Percentiles rank a stretch among this genome's conserved stretches.
These are phyloP conservation scores for Lepidochrysops patricia DNA, from an alignment of 2,888 invertebrate genomes.

Conservation along the genomic window DNA sequence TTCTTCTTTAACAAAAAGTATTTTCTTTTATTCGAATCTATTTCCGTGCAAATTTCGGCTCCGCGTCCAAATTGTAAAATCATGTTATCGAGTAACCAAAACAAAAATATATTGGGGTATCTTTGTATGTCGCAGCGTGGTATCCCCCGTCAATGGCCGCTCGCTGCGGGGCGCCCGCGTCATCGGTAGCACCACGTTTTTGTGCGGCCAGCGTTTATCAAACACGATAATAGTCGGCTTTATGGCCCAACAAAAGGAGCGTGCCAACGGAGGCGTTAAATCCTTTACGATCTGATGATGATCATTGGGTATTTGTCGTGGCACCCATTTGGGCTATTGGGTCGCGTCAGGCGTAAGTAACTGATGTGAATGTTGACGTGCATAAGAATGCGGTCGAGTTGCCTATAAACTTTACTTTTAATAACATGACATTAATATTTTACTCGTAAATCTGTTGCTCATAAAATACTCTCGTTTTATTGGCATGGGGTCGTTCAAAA, in stretches of 20 bases:
- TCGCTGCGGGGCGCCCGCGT: conserved; percentile 60
- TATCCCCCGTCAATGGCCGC: conserved; percentile 51
- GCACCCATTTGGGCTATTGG: conserved; percentile 37
- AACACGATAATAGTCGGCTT: conserved; percentile 73
- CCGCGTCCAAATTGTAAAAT: conserved; percentile 15
- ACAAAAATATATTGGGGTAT: conserved; percentile 25
- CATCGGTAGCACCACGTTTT: conserved; percentile 70
- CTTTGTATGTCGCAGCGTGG: conserved; percentile 53
- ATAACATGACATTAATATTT: background rate
- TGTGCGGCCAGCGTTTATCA: conserved; percentile 68
- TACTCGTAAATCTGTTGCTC: background rate
- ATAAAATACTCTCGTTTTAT: background rate
- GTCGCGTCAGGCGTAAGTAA: conserved; percentile 24
- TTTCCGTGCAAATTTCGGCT: background rate
- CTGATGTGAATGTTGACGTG: background rate
- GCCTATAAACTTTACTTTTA: background rate
- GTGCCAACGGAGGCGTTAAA: conserved; percentile 74
- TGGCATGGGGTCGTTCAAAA: background rate
- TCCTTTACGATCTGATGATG: conserved; percentile 72
- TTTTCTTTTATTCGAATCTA: background rate
- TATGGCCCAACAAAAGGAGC: conserved; percentile 71
- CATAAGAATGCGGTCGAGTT: background rate
- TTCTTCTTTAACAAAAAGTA: background rate
- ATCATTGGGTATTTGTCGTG: conserved; percentile 67
- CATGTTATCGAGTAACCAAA: conserved; percentile 20